Evolutionary conservation across 1,140 invertebrate genomes (phyloP), one percentile per base, ranked within the genome.

Genomic region (Scaptodrosophila lebanonensis): DNA sequence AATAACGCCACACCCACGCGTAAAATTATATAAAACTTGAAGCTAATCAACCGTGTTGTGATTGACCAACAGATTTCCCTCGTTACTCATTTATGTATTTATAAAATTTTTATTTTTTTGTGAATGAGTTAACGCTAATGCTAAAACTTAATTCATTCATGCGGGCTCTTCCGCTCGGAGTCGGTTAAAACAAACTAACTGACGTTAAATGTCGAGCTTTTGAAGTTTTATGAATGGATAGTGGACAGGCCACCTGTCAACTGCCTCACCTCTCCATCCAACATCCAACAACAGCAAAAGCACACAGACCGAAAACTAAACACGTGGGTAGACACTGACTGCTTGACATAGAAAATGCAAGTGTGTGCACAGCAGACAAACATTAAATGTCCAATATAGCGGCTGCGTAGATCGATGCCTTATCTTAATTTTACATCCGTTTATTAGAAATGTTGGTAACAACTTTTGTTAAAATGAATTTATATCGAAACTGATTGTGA

Each of bases 101-200:
- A n/a, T n/a, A n/a, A n/a, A n/a, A n/a, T n/a, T n/a, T n/a, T n/a
- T 16, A 13, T 27, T 50, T 36, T 35, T 56, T 53, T 35, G 43
- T 69, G 66, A 69, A 69, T 69, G 66, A 63, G n/a, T n/a, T n/a
- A n/a, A n/a, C n/a, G n/a, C n/a, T n/a, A 66, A 48, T 35, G 17
- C 25, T 44, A 39, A 25, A 44, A 22, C 13, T 18, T 30, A 20
- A 53, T 38, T 47, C 62, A 69, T 56, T 51, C 40, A 64, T 45
- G 58, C 51, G 27, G 62, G 16, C 32, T 44, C 44, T 59, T 44
- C n/a, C n/a, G n/a, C n/a, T n/a, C n/a, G n/a, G n/a, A n/a, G n/a
- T n/a, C n/a, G n/a, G 53, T 58, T 51, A 22, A 16, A 30, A 29
- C 62, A 20, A 51, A 66, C 49, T 53, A 66, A 63, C 40, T 51